Evolutionary conservation across 2,888 invertebrate species (phyloP), one percentile per base, ranked within the genome.

Genomic region (Harpalus rubripes): DNA sequence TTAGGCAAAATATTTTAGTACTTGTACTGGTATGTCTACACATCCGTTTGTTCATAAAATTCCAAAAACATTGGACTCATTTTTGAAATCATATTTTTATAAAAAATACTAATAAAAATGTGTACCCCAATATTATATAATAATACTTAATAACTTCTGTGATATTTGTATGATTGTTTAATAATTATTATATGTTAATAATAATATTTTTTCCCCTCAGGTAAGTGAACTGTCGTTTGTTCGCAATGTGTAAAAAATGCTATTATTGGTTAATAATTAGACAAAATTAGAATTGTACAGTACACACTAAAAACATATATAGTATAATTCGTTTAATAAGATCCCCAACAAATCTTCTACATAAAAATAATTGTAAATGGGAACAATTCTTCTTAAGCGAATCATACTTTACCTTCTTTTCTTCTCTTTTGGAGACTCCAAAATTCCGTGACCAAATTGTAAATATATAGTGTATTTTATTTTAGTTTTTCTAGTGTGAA

Each of bases 401-500:
- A 52, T 52, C 12, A 12, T 52, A 52, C 44, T 52, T 8, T 52
- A 52, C 61, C 3, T 16, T 59, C 16, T 59, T 22, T 63, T 22
- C 10, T 63, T 18, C 32, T 68, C 12, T 15, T 78, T 78, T 56
- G 78, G 78, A 22, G 78, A 78, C 56, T 78, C 78, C 58, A 78
- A 78, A 78, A 78, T 78, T 78, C n/a, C 32, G 56, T 58, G 22
- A 18, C 18, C 6, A 80, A 80, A 80, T 63, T 80, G 80, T 80
- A 80, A 41, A 80, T 80, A 80, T 80, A 80, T 78, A 58, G 76
- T 18, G n/a, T 32, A 58, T 32, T 79, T 56, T 8, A 12, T 32
- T 10, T 80, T 61, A 32, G 41, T 80, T 80, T 26, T 79, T 22
- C 32, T 84, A 52, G 44, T 84, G 84, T 84, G 84, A 78, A 78